Conservation (phyloP, 2,888 invertebrate species). For the Athrips mouffetella region DNA sequence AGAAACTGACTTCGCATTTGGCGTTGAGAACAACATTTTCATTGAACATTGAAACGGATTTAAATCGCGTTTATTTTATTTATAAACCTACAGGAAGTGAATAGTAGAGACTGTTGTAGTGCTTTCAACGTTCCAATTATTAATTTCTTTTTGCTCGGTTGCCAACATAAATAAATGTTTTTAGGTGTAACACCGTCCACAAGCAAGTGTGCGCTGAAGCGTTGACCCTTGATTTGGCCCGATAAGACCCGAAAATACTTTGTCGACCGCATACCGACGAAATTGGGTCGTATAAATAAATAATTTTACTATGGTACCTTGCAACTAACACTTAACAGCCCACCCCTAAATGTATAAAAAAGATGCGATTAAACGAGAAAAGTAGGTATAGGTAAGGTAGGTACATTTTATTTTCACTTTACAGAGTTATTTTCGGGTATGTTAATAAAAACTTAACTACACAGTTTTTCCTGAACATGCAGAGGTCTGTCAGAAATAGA, state of each 20-base stretch:
- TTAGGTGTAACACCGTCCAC: slow-evolving; percentile 41
- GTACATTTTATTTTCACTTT: background rate
- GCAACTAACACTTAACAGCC: slow-evolving; percentile 59
- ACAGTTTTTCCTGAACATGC: no score
- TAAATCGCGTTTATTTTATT: no score
- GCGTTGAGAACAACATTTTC: no score
- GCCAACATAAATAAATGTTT: no score
- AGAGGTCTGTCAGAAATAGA: no score
- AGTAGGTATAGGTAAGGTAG: background rate
- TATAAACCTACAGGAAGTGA: no score
- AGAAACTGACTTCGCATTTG: no score
- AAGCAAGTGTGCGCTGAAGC: slow-evolving; percentile 63
- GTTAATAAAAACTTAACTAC: background rate
- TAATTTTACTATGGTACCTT: slow-evolving; percentile 66
- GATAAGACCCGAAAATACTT: slow-evolving; percentile 73
- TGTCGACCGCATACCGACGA: slow-evolving; percentile 64
- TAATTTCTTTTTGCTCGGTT: no score
- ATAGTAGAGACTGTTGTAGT: no score
- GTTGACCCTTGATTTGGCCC: slow-evolving; percentile 70
- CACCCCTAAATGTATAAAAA: slow-evolving; percentile 54
- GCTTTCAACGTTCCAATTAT: no score
- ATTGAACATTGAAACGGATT: no score
- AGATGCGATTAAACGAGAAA: slow-evolving; percentile 42
- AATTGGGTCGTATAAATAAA: slow-evolving; percentile 74
- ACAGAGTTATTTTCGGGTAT: background rate